These are phyloP conservation scores for Martes flavigula DNA, from an alignment of 2,797 vertebrate genomes.

Conservation along the genomic window DNA sequence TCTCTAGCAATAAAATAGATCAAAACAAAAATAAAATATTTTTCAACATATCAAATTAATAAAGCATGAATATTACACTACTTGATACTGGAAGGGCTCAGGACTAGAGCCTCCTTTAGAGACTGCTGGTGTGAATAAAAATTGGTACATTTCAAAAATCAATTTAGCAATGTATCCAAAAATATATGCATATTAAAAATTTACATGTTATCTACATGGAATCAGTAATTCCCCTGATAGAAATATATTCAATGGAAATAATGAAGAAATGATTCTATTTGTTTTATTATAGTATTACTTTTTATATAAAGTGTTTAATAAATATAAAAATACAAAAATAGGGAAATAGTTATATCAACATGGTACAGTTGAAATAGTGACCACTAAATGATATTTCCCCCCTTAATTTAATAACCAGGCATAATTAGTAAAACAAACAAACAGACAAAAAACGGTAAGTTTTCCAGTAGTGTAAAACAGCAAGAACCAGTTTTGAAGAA, in stretches of 20 bases:
- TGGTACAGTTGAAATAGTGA: background rate
- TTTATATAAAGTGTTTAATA: background rate
- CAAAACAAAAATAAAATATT: background rate
- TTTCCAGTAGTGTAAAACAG: background rate
- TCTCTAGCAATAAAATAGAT: background rate
- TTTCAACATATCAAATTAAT: background rate
- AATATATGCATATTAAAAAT: background rate
- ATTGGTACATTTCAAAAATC: background rate
- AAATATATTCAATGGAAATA: background rate
- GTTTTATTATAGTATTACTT: background rate
- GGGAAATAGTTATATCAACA: background rate
- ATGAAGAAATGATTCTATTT: background rate
- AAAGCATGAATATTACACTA: background rate
- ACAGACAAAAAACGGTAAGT: background rate
- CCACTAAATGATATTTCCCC: background rate
- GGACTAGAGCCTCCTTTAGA: background rate
- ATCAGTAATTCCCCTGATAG: background rate
- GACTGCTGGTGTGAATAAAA: background rate
- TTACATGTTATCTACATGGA: background rate
- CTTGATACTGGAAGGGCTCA: background rate
- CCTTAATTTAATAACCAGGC: background rate
- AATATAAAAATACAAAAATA: background rate
- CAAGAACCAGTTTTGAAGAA: background rate
- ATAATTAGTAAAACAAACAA: background rate
- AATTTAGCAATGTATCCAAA: background rate